Base-by-base conservation (phyloP, 2,888 invertebrate species). In the Plagodis dolabraria region DNA sequence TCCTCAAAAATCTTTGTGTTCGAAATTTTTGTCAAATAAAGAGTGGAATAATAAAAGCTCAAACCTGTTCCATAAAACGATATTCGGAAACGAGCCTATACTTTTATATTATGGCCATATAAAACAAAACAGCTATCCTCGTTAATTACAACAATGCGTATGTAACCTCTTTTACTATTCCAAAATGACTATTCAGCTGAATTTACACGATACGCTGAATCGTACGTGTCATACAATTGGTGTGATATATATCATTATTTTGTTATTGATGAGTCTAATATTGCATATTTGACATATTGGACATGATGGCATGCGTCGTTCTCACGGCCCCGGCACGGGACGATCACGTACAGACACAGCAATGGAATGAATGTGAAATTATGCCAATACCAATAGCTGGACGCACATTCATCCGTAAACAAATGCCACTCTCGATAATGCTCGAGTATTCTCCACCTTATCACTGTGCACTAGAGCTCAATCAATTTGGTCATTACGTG, bases 291-390 rank as follows among this genome's bases (percentile, higher is more conserved):
- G 72, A 69, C 71, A 65, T 71, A 68, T 69, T 61, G 71, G 69
- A 66, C 81, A 77, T 76, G 79, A 73, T 62, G 79, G 83, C 77
- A 84, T 77, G 80, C 78, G 72, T 70, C 79, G 82, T 87, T 87
- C 89, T 83, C 89, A 89, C 89, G 89, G 87, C 85, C 84, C 76
- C 77, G 70, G 63, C 65, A 69, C 71, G 72, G 74, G 77, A 72
- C 77, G 66, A 74, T 75, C 81, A 83, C 80, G 83, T 80, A 76
- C 72, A 56, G 52, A 68, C 74, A 71, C 70, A 64, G 72, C 75
- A 68, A 71, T 70, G 75, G 77, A 72, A 69, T 78, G 83, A 85
- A 85, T 86, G 85, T 85, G 85, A 82, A 86, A 83, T 82, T 83
- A 83, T 83, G 78, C 74, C 81, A 70, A 84, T 80, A 77, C 74